Percentiles rank a stretch among this genome's conserved stretches.
Conservation (phyloP, 1,140 invertebrate genomes). For the Teleopsis dalmanni region DNA sequence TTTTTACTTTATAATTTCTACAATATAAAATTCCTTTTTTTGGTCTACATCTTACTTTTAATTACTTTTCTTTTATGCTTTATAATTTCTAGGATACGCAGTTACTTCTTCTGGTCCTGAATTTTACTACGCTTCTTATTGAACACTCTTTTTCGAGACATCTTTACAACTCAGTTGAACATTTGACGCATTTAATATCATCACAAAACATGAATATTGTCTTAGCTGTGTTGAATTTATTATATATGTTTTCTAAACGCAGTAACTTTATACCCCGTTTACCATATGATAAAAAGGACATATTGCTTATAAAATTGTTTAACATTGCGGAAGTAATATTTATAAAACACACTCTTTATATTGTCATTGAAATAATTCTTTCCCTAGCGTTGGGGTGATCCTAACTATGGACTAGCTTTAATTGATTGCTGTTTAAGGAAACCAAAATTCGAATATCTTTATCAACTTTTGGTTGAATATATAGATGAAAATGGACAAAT, state of each 20-base stretch:
- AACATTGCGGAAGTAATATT: conserved; percentile 69
- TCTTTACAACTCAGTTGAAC: conserved; percentile 87
- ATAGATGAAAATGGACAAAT: conserved; percentile 37
- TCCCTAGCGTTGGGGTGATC: conserved; percentile 35
- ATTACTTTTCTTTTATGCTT: conserved; percentile 16
- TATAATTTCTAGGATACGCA: conserved; percentile 57
- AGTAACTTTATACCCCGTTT: conserved; percentile 83
- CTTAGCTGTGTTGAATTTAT: conserved; percentile 75
- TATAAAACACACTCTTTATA: not conserved
- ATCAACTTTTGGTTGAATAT: conserved; percentile 38
- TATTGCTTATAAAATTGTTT: conserved; percentile 66
- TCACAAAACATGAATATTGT: conserved; percentile 83
- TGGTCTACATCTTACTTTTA: no score
- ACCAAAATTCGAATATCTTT: conserved; percentile 36
- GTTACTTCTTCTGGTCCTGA: conserved; percentile 67
- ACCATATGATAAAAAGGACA: conserved; percentile 64
- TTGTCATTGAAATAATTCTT: conserved; percentile 3
- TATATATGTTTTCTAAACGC: conserved; percentile 89
- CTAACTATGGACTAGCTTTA: conserved; percentile 34
- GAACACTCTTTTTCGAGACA: conserved; percentile 87
- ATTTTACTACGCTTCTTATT: conserved; percentile 79
- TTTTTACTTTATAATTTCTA: no score
- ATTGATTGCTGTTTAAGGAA: conserved; percentile 39
- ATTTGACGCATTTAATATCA: conserved; percentile 71
- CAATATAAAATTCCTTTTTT: no score